These are phyloP conservation scores for Campaea margaritaria DNA, from an alignment of 2,888 invertebrate species.

Conservation along the genomic window DNA sequence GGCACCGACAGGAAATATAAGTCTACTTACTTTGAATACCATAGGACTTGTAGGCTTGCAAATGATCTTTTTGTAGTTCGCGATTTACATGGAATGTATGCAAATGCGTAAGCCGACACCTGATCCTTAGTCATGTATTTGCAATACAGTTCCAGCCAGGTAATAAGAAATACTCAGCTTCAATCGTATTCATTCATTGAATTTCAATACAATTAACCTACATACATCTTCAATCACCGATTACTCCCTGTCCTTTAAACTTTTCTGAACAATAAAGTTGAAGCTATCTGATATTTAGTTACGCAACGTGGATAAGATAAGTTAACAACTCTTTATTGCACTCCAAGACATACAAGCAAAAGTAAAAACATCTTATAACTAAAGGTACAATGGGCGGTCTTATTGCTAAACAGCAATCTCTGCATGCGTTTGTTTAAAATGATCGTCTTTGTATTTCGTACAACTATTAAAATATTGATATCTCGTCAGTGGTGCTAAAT, in stretches of 20 bases:
- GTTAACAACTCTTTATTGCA: too few relatives aligned
- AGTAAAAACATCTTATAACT: too few relatives aligned
- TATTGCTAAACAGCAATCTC: too few relatives aligned
- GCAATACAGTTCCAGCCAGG: conserved; percentile 11
- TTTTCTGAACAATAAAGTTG: background rate
- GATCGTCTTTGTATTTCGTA: too few relatives aligned
- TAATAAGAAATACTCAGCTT: conserved; percentile 22
- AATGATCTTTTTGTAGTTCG: conserved; percentile 5
- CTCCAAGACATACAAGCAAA: too few relatives aligned
- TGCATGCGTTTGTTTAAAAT: too few relatives aligned
- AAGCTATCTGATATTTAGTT: too few relatives aligned
- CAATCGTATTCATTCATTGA: background rate
- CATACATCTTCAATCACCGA: background rate
- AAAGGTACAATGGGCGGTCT: too few relatives aligned
- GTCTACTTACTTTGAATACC: background rate
- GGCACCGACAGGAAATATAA: background rate
- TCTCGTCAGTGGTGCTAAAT: too few relatives aligned
- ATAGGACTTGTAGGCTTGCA: background rate
- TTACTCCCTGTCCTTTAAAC: background rate
- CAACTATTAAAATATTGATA: too few relatives aligned
- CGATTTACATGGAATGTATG: conserved; percentile 32
- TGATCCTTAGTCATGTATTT: conserved; percentile 25
- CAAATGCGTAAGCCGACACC: conserved; percentile 30
- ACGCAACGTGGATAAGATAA: too few relatives aligned
- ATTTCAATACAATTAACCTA: conserved; percentile 8